Percentiles rank a stretch among this genome's conserved stretches.
phyloP scores from a whole-genome alignment of 64 coral and sea anemone species.

The Stichodactyla helianthus region DNA sequence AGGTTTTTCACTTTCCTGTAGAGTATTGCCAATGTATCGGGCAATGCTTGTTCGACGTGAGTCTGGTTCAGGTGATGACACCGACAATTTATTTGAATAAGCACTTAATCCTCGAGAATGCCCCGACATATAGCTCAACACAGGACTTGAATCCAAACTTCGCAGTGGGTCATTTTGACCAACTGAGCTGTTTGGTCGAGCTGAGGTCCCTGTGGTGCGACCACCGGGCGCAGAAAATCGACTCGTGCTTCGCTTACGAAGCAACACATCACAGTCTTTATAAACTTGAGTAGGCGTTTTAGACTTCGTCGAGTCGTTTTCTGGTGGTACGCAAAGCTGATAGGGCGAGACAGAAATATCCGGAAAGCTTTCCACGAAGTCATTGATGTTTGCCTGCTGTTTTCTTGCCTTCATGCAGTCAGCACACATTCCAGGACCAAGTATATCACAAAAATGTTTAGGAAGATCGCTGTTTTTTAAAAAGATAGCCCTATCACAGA shows the following conservation, averaged over 20 bases:
- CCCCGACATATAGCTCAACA: neutral
- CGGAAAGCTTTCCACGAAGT: conserved; percentile 22
- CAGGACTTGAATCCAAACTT: neutral
- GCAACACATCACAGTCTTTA: conserved; percentile 17
- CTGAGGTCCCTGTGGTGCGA: neutral
- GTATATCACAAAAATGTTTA: conserved; percentile 55
- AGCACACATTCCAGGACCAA: conserved; percentile 34
- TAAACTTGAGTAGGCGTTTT: conserved; percentile 18
- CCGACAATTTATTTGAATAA: neutral
- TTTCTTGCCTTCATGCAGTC: conserved; percentile 33
- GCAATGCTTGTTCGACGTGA: neutral
- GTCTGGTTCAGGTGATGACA: neutral
- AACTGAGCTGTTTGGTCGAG: neutral
- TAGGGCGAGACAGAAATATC: conserved; percentile 52
- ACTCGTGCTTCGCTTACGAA: conserved; percentile 14
- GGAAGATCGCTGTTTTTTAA: conserved; percentile 17
- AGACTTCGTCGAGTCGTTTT: conserved; percentile 8
- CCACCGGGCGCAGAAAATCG: neutral
- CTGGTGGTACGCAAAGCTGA: conserved; percentile 37
- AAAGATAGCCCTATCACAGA: conserved; percentile 7
- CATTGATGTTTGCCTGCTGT: conserved; percentile 25
- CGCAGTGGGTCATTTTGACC: neutral
- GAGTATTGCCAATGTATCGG: neutral
- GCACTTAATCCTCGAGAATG: neutral
- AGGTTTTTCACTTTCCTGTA: neutral